Percentiles rank a stretch among this genome's conserved stretches.
phyloP scores from a whole-genome alignment of 2,888 invertebrate genomes.

The Sepioteuthis lessoniana region DNA sequence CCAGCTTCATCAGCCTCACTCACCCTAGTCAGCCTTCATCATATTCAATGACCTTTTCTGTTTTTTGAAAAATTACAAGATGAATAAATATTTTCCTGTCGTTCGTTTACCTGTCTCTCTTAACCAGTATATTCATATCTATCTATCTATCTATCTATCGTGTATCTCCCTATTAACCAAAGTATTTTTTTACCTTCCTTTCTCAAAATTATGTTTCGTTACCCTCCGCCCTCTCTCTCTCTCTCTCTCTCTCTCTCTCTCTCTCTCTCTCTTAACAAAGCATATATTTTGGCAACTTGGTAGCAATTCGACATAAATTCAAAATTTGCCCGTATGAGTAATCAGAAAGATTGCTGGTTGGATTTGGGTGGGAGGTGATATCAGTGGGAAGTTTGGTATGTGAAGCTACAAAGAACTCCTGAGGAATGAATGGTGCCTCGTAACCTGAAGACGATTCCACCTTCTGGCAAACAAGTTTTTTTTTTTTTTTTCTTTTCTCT shows the following conservation, averaged over 20 bases:
- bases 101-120: not conserved
- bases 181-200: too few species aligned
- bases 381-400: not conserved
- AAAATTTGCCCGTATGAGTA: too few species aligned
- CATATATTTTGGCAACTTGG: too few species aligned
- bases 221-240: too few species aligned
- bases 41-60: not conserved
- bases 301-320: too few species aligned
- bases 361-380: not conserved
- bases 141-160: not conserved
- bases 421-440: not conserved
- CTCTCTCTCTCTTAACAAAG: too few species aligned
- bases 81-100: not conserved
- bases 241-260: too few species aligned
- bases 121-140: constrained; percentile 13
- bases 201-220: too few species aligned
- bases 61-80: not conserved
- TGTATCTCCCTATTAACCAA: too few species aligned
- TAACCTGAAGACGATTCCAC: not conserved
- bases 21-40: not conserved
- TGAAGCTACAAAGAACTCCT: not conserved
- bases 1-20: too few species aligned
- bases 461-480: not conserved
- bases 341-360: too few species aligned
- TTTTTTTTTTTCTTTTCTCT: too few species aligned